These are phyloP conservation scores for Diuraphis noxia DNA, from an alignment of 1,140 invertebrate genomes.

Conservation along the genomic window DNA sequence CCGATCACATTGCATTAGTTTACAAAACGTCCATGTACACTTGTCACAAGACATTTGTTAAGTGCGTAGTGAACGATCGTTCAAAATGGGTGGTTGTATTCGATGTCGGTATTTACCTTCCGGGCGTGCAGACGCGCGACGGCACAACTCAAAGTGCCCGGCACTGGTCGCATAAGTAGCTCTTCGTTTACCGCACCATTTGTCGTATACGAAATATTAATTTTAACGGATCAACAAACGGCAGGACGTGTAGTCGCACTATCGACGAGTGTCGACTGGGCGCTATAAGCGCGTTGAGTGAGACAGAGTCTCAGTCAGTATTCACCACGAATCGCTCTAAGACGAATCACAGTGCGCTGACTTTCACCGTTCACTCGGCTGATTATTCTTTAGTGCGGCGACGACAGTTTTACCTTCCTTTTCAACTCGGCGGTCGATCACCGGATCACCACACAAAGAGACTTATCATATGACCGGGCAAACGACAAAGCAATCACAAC, in stretches of 20 bases:
- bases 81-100: not conserved
- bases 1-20: not conserved
- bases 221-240: not conserved
- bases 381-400: not conserved
- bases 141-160: conserved; percentile 39
- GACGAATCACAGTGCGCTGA: not conserved
- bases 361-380: not conserved
- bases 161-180: conserved; percentile 46
- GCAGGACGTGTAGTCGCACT: not conserved
- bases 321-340: not conserved
- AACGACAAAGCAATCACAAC: not conserved
- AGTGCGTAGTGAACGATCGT: not conserved
- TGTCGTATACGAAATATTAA: not conserved
- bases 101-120: not conserved
- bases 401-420: not conserved
- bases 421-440: not conserved
- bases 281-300: not conserved
- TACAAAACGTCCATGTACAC: not conserved
- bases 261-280: not conserved
- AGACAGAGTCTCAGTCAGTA: not conserved
- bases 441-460: not conserved
- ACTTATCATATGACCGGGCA: not conserved
- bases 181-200: conserved; percentile 28
- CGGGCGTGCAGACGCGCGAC: conserved; percentile 43
- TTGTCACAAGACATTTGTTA: not conserved